These are phyloP conservation scores for Polyommatus iphigenia DNA, from an alignment of 2,888 invertebrate species.

Conservation along the genomic window DNA sequence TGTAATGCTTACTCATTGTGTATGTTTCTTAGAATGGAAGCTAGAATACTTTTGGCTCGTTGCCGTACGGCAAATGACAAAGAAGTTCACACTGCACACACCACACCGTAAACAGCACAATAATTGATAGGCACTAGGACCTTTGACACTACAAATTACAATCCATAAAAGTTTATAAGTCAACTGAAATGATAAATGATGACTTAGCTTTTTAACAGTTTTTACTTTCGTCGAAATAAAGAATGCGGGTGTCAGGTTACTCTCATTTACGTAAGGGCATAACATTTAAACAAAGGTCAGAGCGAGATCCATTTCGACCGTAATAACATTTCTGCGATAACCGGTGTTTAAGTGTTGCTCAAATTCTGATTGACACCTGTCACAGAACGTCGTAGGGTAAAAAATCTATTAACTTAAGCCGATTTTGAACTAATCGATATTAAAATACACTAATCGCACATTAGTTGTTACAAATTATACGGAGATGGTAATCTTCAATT, in stretches of 20 bases:
- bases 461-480: slow-evolving; percentile 34
- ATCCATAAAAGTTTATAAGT: no score
- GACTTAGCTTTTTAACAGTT: neutral
- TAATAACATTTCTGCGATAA: slow-evolving; percentile 5
- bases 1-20: no score
- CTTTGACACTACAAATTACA: no score
- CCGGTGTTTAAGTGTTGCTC: slow-evolving; percentile 23
- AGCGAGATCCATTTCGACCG: slow-evolving; percentile 17
- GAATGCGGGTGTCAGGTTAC: neutral
- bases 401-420: slow-evolving; percentile 5
- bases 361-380: slow-evolving; percentile 22
- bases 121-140: no score
- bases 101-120: no score
- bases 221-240: neutral
- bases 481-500: slow-evolving; percentile 37
- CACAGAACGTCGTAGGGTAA: slow-evolving; percentile 5
- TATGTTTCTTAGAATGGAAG: no score
- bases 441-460: slow-evolving; percentile 40
- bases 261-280: slow-evolving; percentile 20
- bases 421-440: slow-evolving; percentile 34
- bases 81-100: no score
- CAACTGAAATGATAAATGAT: neutral
- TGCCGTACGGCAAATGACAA: no score
- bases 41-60: no score
- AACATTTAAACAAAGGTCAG: slow-evolving; percentile 15